Percentiles rank a stretch among this genome's conserved stretches.
Evolutionary conservation across 2,888 invertebrate species (phyloP).

Genomic region (Clistopyga incitator): DNA sequence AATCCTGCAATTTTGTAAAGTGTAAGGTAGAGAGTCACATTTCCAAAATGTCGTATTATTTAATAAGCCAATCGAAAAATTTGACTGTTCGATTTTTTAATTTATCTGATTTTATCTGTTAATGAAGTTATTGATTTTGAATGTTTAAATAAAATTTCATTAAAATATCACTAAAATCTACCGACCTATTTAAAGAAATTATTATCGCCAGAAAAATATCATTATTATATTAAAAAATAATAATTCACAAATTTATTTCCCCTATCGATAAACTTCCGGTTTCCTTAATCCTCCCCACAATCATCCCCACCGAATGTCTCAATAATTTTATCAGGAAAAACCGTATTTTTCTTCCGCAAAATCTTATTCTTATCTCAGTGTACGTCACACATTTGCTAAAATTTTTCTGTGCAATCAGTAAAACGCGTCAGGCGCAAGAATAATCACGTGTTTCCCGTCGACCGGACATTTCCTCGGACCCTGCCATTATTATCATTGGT

Average conservation of each 20-base stretch:
- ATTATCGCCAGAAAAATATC: neutral
- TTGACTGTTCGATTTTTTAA: too few relatives aligned
- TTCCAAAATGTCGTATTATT: too few relatives aligned
- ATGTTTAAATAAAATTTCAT: too few relatives aligned
- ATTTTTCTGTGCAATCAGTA: neutral
- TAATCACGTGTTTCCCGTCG: neutral
- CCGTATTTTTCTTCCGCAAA: neutral
- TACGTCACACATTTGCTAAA: neutral
- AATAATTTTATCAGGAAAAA: neutral
- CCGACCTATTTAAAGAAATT: too few relatives aligned
- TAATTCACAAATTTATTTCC: neutral
- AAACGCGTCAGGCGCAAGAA: neutral
- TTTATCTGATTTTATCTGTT: too few relatives aligned
- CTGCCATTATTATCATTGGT: slow-evolving; percentile 47
- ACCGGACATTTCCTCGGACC: neutral
- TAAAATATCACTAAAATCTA: too few relatives aligned
- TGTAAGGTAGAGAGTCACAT: too few relatives aligned
- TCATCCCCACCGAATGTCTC: neutral
- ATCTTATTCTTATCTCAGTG: neutral
- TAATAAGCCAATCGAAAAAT: too few relatives aligned
- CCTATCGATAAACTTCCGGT: neutral
- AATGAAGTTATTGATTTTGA: too few relatives aligned
- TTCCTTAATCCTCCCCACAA: neutral
- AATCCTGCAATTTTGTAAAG: too few relatives aligned
- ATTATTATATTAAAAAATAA: too few relatives aligned